These are phyloP conservation scores for Tubiluchus corallicola DNA, from an alignment of 2,888 invertebrate species.

Conservation along the genomic window DNA sequence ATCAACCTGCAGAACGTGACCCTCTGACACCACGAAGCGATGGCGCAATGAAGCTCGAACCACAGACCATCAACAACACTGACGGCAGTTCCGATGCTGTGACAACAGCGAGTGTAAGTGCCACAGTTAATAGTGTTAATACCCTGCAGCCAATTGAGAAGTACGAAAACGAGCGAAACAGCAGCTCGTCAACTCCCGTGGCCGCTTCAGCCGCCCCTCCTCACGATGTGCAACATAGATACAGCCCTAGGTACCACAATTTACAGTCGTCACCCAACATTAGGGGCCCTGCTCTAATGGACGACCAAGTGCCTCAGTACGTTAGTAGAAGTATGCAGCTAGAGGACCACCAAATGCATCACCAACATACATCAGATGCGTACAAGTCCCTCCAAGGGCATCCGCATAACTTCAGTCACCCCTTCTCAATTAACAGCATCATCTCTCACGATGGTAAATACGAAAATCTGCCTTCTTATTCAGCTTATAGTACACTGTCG, in stretches of 20 bases:
- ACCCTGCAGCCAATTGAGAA: background rate
- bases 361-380: background rate
- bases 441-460: conserved; percentile 7
- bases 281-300: background rate
- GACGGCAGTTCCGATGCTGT: background rate
- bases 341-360: conserved; percentile 14
- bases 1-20: too few relatives aligned
- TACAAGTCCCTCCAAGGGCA: background rate
- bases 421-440: conserved; percentile 12
- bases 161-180: background rate
- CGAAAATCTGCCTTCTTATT: background rate
- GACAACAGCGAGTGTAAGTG: background rate
- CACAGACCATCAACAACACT: conserved; percentile 1
- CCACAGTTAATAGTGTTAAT: background rate
- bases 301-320: too few relatives aligned
- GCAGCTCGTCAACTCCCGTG: too few relatives aligned
- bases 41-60: too few relatives aligned
- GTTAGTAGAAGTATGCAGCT: too few relatives aligned
- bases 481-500: background rate
- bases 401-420: conserved; percentile 7
- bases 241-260: background rate
- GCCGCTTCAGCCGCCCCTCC: background rate
- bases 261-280: background rate
- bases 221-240: background rate
- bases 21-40: too few relatives aligned